Conservation (phyloP, 1,140 invertebrate species). For the Camponotus floridanus region DNA sequence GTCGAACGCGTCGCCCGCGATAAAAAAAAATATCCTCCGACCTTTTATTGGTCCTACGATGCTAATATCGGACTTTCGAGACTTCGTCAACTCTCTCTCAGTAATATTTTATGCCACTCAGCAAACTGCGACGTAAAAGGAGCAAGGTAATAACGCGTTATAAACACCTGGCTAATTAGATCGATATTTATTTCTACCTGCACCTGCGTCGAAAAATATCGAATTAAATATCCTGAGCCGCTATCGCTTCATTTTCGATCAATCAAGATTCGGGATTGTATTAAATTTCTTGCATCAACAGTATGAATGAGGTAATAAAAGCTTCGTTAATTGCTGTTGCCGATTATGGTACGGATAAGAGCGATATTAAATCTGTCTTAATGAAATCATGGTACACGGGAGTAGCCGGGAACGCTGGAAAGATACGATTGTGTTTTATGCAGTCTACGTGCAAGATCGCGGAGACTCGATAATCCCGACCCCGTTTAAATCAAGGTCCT, state of each 20-base stretch:
- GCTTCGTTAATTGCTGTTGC: background rate
- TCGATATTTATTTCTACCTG: slow-evolving; percentile 11
- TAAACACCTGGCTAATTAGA: slow-evolving; percentile 32
- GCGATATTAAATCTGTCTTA: slow-evolving; percentile 39
- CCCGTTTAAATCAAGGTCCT: slow-evolving; percentile 54
- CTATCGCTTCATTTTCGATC: background rate
- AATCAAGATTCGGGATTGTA: background rate
- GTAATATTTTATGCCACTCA: slow-evolving; percentile 13
- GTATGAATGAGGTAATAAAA: slow-evolving; percentile 7
- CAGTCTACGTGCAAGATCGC: slow-evolving; percentile 53
- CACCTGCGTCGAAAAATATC: slow-evolving; percentile 3
- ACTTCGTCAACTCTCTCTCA: background rate
- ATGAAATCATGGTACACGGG: slow-evolving; percentile 1
- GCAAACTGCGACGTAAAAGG: background rate
- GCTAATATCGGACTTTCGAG: background rate
- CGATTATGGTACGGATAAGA: slow-evolving; percentile 12
- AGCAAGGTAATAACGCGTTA: background rate
- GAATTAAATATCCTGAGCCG: background rate
- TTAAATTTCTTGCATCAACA: background rate
- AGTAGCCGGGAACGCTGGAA: background rate
- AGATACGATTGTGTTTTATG: slow-evolving; percentile 59
- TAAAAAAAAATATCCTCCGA: background rate
- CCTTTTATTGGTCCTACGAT: slow-evolving; percentile 2
- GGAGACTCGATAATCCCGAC: slow-evolving; percentile 47
- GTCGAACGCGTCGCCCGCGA: background rate